Evolutionary conservation across 2,113 vertebrate species (phyloP).

Genomic region (Seriola dumerili): DNA sequence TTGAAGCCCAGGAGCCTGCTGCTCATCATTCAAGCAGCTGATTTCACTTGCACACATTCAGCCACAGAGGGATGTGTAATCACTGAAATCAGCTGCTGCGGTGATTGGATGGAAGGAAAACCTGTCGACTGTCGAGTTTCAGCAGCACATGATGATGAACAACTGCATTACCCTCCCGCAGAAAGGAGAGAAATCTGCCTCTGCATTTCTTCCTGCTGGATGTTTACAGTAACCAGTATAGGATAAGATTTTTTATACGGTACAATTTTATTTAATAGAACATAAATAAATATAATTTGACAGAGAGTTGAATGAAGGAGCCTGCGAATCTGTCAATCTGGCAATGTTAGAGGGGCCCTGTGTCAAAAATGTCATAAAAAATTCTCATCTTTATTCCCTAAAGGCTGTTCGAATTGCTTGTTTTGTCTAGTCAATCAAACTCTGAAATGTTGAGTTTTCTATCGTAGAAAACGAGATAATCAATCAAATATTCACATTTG

Average conservation of each 20-base stretch:
- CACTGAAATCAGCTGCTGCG: slow-evolving; percentile 29
- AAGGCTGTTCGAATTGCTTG: neutral
- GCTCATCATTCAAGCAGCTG: slow-evolving; percentile 14
- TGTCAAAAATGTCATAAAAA: neutral
- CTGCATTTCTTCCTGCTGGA: neutral
- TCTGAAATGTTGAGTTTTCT: neutral
- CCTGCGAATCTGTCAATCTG: neutral
- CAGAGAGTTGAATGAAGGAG: neutral
- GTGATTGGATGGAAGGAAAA: slow-evolving; percentile 43
- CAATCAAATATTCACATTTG: neutral
- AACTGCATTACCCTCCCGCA: neutral
- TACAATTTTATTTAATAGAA: neutral
- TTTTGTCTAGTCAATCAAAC: neutral
- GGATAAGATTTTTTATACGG: neutral
- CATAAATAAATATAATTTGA: neutral
- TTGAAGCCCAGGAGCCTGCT: neutral
- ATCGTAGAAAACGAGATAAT: neutral
- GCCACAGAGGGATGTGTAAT: slow-evolving; percentile 31
- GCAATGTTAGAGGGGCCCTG: neutral
- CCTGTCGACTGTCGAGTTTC: neutral
- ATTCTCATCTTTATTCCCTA: neutral
- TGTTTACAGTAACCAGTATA: neutral
- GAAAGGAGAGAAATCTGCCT: neutral
- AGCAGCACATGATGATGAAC: slow-evolving; percentile 29
- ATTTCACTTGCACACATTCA: slow-evolving; percentile 37